Conservation (phyloP, 2,888 invertebrate species). For the Synanthedon andrenaeformis region DNA sequence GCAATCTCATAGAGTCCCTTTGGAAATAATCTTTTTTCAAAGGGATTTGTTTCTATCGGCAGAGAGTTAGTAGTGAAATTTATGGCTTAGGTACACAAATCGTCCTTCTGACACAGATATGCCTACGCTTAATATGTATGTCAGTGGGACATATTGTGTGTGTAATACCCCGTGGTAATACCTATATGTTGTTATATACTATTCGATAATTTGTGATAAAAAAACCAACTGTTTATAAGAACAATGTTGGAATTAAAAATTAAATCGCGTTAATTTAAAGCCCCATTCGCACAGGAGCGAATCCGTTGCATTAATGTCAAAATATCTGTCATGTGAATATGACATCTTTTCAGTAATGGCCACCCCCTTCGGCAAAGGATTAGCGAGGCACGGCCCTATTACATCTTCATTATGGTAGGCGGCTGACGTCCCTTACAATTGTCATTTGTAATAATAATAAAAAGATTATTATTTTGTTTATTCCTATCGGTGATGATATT, state of each 20-base stretch:
- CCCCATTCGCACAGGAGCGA: constrained; percentile 18
- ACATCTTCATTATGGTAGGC: constrained; percentile 70
- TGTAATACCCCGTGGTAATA: too few species aligned
- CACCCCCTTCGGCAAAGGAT: constrained; percentile 64
- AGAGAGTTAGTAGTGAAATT: too few species aligned
- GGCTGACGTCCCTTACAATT: constrained; percentile 48
- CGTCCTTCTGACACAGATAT: too few species aligned
- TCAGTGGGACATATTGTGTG: too few species aligned
- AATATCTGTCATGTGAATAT: constrained; percentile 67
- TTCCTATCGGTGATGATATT: constrained; percentile 52
- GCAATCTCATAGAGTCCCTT: too few species aligned
- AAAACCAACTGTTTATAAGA: neutral
- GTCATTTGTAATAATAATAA: constrained; percentile 42
- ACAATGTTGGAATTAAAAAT: neutral
- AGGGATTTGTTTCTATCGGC: too few species aligned
- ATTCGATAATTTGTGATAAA: neutral
- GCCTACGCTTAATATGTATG: too few species aligned
- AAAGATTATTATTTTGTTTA: constrained; percentile 56
- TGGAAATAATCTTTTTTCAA: too few species aligned
- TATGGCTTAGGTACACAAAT: too few species aligned
- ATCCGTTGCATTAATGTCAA: constrained; percentile 68
- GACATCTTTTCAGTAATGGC: constrained; percentile 59
- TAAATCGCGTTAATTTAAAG: constrained; percentile 29
- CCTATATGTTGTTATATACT: too few species aligned
- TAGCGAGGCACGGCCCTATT: constrained; percentile 57